Evolutionary conservation across 2,888 invertebrate genomes (phyloP), one percentile per base, ranked within the genome.

Genomic region (Chrysolina americana): DNA sequence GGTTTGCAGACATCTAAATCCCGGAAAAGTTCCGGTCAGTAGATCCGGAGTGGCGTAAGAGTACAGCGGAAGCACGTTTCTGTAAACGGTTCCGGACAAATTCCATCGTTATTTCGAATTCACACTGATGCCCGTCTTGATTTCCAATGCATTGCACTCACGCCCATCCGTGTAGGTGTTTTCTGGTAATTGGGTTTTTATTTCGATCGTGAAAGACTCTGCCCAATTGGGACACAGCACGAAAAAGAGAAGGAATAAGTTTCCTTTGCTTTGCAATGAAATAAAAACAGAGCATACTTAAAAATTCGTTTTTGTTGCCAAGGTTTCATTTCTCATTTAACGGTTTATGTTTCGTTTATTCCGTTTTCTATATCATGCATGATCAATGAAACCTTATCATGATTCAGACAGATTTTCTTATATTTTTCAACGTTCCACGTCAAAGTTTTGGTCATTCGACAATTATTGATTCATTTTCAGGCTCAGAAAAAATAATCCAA

Each of bases 51-150:
- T 68, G 53, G 36, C 74, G 74, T 74, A 73, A 76, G 64, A 68
- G 76, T 75, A 70, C 76, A 73, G 53, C 73, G 76, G 76, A 76
- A 75, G 73, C 76, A 76, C 75, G 76, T 75, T 73, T 71, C 65
- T 71, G 70, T 73, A 80, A 80, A 80, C 79, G 79, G 79, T 80
- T 80, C 80, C 80, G 80, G 79, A 76, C 77, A 80, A 80, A 80
- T 78, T 80, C 76, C 80, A 73, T 72, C 59, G 76, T 44, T 69
- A 75, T 72, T 72, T 69, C 75, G 72, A 65, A 72, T 72, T 41
- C 73, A 65, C 70, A 41, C 53, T 74, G 69, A 74, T 70, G 41
- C 74, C 71, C 28, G 70, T 56, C 69, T 75, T 62, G 65, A 71
- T 74, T 74, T 73, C 72, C 70, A 71, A 75, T 75, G 75, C 72